Conservation (phyloP, 2,888 invertebrate species). For the Cryptus armator region DNA sequence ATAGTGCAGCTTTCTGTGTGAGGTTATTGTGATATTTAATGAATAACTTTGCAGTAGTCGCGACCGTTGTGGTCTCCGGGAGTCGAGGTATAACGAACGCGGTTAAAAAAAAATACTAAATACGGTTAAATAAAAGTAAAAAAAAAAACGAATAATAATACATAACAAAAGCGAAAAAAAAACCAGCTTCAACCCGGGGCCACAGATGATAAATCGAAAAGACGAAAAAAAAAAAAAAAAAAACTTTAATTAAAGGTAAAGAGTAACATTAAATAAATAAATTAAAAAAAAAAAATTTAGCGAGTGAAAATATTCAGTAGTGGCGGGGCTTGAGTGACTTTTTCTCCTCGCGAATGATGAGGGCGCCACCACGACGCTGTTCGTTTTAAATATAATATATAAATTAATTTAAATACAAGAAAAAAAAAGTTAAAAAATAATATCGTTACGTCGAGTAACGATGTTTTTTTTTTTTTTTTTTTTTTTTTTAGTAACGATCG, state of each 20-base stretch:
- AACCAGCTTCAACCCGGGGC: conserved; percentile 59
- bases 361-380: conserved; percentile 53
- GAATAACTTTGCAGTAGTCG: conserved; percentile 75
- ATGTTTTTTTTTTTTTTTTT: conserved; percentile 53
- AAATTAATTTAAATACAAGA: conserved; percentile 61
- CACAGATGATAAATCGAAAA: conserved; percentile 72
- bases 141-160: conserved; percentile 54
- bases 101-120: conserved; percentile 61
- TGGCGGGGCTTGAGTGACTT: conserved; percentile 80
- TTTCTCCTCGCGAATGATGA: conserved; percentile 69
- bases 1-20: conserved; percentile 84
- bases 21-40: conserved; percentile 84
- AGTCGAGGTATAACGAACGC: conserved; percentile 21
- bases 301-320: conserved; percentile 71
- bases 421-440: conserved; percentile 19
- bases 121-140: conserved; percentile 69
- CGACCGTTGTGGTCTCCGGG: conserved; percentile 58
- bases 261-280: conserved; percentile 61
- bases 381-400: conserved; percentile 46
- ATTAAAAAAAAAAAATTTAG: conserved; percentile 71
- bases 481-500: conserved; percentile 21
- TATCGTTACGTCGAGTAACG: conserved; percentile 17
- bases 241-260: conserved; percentile 64
- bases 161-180: conserved; percentile 71
- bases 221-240: conserved; percentile 73